A percentile compares a stretch with the other conserved stretches of the same genome.
Evolutionary conservation across 2,113 vertebrate species (phyloP).

Genomic region (Tautogolabrus adspersus): DNA sequence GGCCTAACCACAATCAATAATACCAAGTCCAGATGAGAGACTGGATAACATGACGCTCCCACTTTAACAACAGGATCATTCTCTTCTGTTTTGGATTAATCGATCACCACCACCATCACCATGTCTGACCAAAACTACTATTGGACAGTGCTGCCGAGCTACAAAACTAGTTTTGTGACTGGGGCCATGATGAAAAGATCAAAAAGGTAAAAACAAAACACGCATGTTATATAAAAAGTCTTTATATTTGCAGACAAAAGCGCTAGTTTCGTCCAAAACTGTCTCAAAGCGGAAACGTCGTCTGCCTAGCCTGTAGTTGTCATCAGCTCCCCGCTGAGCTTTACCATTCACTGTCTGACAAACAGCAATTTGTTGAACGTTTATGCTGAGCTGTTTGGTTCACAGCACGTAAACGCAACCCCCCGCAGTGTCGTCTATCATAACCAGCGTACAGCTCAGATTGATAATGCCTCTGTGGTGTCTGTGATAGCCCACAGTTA

Average conservation of each 20-base stretch:
- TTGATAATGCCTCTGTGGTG: not conserved
- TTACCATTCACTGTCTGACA: constrained; percentile 12
- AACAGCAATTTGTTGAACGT: constrained; percentile 61
- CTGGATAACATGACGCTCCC: constrained; percentile 33
- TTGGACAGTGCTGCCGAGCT: constrained; percentile 89
- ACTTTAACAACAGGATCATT: constrained; percentile 17
- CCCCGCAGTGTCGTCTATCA: not conserved
- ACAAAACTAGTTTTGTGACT: constrained; percentile 88
- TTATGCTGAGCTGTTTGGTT: constrained; percentile 23
- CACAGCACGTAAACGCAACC: constrained; percentile 33
- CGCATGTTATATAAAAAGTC: not conserved
- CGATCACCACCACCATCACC: constrained; percentile 39
- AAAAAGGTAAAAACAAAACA: constrained; percentile 83
- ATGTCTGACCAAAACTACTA: constrained; percentile 93
- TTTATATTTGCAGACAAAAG: not conserved
- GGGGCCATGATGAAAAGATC: constrained; percentile 89
- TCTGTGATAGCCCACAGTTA: constrained; percentile 2
- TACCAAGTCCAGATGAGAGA: constrained; percentile 7
- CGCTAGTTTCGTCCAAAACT: not conserved
- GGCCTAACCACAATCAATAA: constrained; percentile 36
- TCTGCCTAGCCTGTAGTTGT: constrained; percentile 28
- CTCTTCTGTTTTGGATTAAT: constrained; percentile 27
- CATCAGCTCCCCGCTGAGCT: constrained; percentile 41
- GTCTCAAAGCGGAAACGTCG: constrained; percentile 1
- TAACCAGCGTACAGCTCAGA: not conserved